A percentile compares a stretch with the other conserved stretches of the same genome.
These are phyloP conservation scores for Brotula barbata DNA, from an alignment of 2,797 vertebrate species.

Conservation along the genomic window DNA sequence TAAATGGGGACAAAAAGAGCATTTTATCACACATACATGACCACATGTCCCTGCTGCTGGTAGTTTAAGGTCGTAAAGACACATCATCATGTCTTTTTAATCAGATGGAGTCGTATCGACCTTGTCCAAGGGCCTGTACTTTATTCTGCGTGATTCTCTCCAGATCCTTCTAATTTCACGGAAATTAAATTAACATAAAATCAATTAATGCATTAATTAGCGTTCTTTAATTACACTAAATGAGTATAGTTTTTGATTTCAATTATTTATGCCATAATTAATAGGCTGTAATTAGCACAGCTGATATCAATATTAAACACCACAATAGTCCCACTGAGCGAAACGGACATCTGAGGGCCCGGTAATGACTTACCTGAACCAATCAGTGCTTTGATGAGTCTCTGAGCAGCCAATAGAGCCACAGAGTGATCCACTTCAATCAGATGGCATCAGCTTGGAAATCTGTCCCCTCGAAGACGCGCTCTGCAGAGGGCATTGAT, in stretches of 20 bases:
- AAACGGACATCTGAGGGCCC: conserved; percentile 64
- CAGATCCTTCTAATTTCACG: conserved; percentile 73
- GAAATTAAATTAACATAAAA: conserved; percentile 82
- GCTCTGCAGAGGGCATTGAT: no score
- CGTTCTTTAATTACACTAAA: conserved; percentile 80
- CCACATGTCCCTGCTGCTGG: conserved; percentile 21
- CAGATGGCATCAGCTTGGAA: no score
- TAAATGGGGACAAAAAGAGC: conserved; percentile 4
- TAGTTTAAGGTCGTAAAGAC: not conserved
- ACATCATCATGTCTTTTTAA: conserved; percentile 15
- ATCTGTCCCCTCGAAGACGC: no score
- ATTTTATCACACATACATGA: not conserved
- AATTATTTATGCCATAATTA: conserved; percentile 84
- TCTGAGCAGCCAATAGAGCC: conserved; percentile 39
- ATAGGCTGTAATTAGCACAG: conserved; percentile 77
- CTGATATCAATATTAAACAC: conserved; percentile 75
- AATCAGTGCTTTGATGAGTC: conserved; percentile 40
- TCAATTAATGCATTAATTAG: conserved; percentile 85
- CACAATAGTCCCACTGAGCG: conserved; percentile 53
- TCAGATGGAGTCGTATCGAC: conserved; percentile 28
- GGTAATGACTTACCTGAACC: conserved; percentile 46
- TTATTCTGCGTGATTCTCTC: conserved; percentile 51
- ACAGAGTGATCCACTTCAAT: conserved; percentile 22
- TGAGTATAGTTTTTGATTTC: conserved; percentile 75
- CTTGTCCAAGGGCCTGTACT: conserved; percentile 41